phyloP scores from a whole-genome alignment of 2,797 vertebrate species.

The Hemitrygon akajei region DNA sequence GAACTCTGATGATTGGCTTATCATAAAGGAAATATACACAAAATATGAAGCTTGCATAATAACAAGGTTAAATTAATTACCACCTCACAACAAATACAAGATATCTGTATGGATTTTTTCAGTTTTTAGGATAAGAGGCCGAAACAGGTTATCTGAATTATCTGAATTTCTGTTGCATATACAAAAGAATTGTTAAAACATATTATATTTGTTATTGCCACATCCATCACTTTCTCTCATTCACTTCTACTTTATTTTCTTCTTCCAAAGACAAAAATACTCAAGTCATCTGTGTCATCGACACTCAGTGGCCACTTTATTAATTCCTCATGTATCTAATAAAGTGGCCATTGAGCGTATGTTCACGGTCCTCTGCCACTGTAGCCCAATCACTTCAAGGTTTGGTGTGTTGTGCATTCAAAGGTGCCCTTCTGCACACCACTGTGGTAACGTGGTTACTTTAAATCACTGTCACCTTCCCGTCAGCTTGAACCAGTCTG shows the following conservation, averaged over 20 bases:
- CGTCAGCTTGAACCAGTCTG: too few relatives aligned
- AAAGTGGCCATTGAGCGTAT: too few relatives aligned
- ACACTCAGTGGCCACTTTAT: too few relatives aligned
- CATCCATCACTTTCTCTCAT: neutral
- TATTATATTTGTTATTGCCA: neutral
- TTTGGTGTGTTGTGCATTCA: too few relatives aligned
- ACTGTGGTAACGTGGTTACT: too few relatives aligned
- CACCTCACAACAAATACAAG: neutral
- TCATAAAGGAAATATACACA: neutral
- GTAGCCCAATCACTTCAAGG: too few relatives aligned
- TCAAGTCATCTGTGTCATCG: neutral
- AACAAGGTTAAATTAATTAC: neutral
- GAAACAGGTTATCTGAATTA: neutral
- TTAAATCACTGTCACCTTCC: too few relatives aligned
- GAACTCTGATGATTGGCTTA: neutral
- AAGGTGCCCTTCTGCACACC: too few relatives aligned
- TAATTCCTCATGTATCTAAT: too few relatives aligned
- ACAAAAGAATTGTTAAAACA: neutral
- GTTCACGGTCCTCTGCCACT: too few relatives aligned
- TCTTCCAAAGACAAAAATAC: neutral
- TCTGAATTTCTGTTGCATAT: neutral
- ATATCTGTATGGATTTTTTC: neutral
- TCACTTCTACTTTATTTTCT: neutral
- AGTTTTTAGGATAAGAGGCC: neutral
- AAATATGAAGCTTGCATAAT: neutral